Evolutionary conservation across 2,797 vertebrate genomes (phyloP).

Genomic region (Novumbra hubbsi): DNA sequence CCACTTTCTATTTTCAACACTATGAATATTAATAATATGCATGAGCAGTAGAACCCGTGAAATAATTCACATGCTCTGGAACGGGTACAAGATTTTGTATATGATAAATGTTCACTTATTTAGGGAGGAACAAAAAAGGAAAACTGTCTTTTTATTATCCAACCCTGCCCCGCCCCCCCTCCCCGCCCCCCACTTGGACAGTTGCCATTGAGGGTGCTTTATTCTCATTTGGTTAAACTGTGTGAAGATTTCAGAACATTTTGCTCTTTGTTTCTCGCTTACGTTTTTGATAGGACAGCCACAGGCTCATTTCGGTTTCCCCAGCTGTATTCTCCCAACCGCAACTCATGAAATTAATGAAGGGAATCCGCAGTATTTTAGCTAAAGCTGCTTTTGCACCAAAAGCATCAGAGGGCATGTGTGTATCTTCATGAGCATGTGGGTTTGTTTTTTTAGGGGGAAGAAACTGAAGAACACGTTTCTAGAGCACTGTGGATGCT

Average conservation of each 20-base stretch:
- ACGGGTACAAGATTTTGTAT: background rate
- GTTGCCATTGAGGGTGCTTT: background rate
- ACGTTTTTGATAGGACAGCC: background rate
- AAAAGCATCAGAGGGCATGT: background rate
- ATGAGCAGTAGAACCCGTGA: background rate
- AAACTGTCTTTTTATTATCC: background rate
- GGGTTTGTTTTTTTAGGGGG: background rate
- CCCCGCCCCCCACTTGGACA: background rate
- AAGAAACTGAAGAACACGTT: too few species aligned
- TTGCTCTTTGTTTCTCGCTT: background rate
- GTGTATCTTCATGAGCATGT: background rate
- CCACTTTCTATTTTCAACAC: background rate
- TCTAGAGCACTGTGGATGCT: background rate
- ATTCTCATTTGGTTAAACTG: background rate
- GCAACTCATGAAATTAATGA: background rate
- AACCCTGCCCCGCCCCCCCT: background rate
- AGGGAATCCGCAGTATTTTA: background rate
- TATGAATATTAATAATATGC: background rate
- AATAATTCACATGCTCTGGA: background rate
- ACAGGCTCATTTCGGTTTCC: background rate
- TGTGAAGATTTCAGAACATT: background rate
- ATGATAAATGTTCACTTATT: background rate
- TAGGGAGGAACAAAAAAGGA: background rate
- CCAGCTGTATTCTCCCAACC: background rate
- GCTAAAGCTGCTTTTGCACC: background rate